A percentile compares a stretch with the other conserved stretches of the same genome.
Evolutionary conservation across 2,888 invertebrate species (phyloP).

Genomic region (Sinotaia quadrata): DNA sequence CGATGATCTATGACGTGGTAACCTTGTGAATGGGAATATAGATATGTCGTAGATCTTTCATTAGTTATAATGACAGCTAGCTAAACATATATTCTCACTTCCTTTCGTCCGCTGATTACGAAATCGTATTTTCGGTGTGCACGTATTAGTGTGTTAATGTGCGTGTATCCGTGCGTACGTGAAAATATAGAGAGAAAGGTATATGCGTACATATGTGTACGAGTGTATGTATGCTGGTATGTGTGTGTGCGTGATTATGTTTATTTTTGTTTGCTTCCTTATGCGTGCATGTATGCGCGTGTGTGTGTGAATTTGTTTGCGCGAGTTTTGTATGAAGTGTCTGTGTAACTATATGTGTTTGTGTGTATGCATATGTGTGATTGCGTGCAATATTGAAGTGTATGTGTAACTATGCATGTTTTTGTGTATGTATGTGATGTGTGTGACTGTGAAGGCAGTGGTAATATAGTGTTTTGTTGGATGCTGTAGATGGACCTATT

Average conservation of each 20-base stretch:
- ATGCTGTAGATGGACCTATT: too few species aligned
- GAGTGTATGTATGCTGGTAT: neutral
- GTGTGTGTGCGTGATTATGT: neutral
- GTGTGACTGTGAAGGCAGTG: too few species aligned
- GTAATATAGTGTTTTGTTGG: too few species aligned
- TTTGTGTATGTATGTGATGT: too few species aligned
- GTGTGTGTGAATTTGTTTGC: conserved; percentile 9
- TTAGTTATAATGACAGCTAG: too few species aligned
- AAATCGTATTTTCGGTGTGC: neutral
- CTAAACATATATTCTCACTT: too few species aligned
- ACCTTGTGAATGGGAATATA: too few species aligned
- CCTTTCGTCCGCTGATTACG: neutral
- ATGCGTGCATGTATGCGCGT: conserved; percentile 4
- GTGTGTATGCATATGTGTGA: conserved; percentile 1
- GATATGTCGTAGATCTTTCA: too few species aligned
- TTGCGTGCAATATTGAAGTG: neutral
- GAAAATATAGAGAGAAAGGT: neutral
- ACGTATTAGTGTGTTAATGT: neutral
- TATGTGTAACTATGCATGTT: neutral
- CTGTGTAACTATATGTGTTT: neutral
- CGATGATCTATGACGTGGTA: too few species aligned
- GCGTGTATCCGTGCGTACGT: conserved; percentile 5
- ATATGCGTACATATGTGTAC: neutral
- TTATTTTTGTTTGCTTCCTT: conserved; percentile 1
- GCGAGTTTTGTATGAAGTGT: too few species aligned